Base-by-base conservation (phyloP, 2,797 vertebrate species). In the Acanthornis magna region DNA sequence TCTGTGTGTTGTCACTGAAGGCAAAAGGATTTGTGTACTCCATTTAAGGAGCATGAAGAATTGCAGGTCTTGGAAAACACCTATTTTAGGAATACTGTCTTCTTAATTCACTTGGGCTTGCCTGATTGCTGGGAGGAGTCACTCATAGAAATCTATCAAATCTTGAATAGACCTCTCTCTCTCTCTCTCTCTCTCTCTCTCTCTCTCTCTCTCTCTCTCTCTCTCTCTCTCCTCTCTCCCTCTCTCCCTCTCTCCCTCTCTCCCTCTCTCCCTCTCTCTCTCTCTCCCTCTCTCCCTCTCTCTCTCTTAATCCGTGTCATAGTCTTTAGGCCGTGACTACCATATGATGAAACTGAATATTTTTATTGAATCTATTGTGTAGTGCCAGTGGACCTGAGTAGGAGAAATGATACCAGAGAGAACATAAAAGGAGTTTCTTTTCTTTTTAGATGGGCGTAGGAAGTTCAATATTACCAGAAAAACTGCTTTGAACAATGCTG, bases 401-500 rank as follows among this genome's bases (percentile, higher is more conserved):
- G 81, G 74, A 94, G 86, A 91, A 73, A 38, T 47, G 58, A 96
- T 76, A 95, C 7, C 62, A 60, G 92, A 95, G 84, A 93, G 68
- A 89, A 85, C 73, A 94, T 89, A 91, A 95, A 96, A 96, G 92
- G 76, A 62, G 42, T 91, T 95, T n/a, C 21, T 78, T 47, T 75
- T 85, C 66, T 82, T 74, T 88, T 85, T 29, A 87, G 75, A 30
- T 55, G 72, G 48, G 77, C 5, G 6, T 57, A 92, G 62, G 32
- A 38, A 95, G 91, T 89, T 95, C 91, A 91, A 45, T 81, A 63
- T 95, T 92, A 89, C 60, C 84, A 94, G 85, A 66, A 93, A 92
- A 96, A 63, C 53, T 50, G 85, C 95, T 95, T 96, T 96, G 90
- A 95, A 97, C 94, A 97, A 82, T 96, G 81, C 63, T 91, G 77